A percentile compares a stretch with the other conserved stretches of the same genome.
Conservation (phyloP, 2,113 vertebrate genomes). For the Sterna hirundo region DNA sequence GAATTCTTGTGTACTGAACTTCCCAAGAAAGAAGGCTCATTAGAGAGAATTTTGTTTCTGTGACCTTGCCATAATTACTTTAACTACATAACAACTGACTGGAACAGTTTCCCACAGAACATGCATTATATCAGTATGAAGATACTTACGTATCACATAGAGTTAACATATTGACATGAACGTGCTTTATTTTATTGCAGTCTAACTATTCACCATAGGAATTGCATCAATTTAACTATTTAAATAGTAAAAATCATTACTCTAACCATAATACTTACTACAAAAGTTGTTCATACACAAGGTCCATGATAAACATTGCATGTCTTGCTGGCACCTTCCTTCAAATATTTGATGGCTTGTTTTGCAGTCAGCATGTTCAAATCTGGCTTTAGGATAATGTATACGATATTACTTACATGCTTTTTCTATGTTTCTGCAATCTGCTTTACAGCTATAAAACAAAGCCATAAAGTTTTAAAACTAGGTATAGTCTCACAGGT, state of each 20-base stretch:
- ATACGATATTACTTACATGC: neutral
- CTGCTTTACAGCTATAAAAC: neutral
- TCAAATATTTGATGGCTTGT: neutral
- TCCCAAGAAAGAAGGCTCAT: neutral
- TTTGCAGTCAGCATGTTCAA: neutral
- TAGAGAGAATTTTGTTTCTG: neutral
- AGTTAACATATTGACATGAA: neutral
- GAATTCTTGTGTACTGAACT: neutral
- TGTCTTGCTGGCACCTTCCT: neutral
- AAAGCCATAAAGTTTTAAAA: neutral
- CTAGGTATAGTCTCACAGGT: neutral
- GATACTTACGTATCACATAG: neutral
- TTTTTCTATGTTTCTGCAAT: neutral
- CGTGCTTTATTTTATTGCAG: neutral
- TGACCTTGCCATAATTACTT: neutral
- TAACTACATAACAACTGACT: neutral
- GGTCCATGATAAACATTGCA: neutral
- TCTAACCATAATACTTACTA: neutral
- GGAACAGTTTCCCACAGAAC: neutral
- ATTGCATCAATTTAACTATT: neutral
- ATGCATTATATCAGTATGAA: neutral
- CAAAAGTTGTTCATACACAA: neutral
- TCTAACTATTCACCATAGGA: neutral
- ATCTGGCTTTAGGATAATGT: neutral
- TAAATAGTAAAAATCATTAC: neutral